phyloP scores from a whole-genome alignment of 2,888 invertebrate genomes.

The Macrosiphum euphorbiae region DNA sequence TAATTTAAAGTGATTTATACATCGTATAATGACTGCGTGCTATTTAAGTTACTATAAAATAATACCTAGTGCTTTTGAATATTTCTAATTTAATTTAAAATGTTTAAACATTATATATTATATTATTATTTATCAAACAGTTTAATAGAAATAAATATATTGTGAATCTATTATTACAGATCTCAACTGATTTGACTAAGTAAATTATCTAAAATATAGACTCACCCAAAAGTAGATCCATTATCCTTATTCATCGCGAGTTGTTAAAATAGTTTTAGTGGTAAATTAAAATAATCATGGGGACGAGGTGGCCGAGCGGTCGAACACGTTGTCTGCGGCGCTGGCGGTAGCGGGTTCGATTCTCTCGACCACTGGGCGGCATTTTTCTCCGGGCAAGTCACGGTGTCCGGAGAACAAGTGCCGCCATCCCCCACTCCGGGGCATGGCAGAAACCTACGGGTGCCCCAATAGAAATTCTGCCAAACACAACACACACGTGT shows the following conservation, averaged over 20 bases:
- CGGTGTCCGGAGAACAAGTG: too few relatives aligned
- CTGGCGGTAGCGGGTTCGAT: too few relatives aligned
- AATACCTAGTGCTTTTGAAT: not conserved
- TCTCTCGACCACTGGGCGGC: too few relatives aligned
- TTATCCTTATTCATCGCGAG: not conserved
- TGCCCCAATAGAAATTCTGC: too few relatives aligned
- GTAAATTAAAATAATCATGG: not conserved
- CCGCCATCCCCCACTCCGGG: too few relatives aligned
- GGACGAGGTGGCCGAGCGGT: too few relatives aligned
- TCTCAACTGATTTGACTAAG: rapidly evolving
- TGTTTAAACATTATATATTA: not conserved
- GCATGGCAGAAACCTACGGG: too few relatives aligned
- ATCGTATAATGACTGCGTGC: not conserved
- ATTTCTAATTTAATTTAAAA: not conserved
- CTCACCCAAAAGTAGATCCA: not conserved
- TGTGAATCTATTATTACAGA: not conserved
- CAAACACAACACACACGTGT: too few relatives aligned
- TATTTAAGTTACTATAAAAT: too few relatives aligned
- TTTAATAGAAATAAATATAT: not conserved
- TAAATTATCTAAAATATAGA: not conserved
- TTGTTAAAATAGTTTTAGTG: not conserved
- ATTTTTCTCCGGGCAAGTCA: too few relatives aligned
- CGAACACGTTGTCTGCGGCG: too few relatives aligned
- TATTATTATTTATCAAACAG: not conserved
- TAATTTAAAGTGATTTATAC: not conserved